Evolutionary conservation across 92 coral and sea anemone genomes (phyloP), one percentile per base, ranked within the genome.

Genomic region (Epizoanthus fatuus): DNA sequence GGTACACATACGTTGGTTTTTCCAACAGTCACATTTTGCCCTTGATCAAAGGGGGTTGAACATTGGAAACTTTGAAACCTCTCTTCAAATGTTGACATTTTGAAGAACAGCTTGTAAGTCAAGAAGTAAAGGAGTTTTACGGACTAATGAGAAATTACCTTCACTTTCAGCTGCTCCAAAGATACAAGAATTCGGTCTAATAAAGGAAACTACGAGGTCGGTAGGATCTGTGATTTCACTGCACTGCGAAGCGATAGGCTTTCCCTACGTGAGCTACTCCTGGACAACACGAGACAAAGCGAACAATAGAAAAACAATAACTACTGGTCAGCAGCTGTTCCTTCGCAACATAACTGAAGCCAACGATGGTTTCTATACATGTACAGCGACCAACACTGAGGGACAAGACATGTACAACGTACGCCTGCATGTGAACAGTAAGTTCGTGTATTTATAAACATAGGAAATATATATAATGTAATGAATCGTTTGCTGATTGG

Each of bases 161-260:
- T 3, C 7, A 3, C 69, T 64, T 11, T 12, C 69, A 64, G 69
- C 44, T 25, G 42, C 44, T 10, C 69, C 69, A 64, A 12, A 64
- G 37, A 64, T 64, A 32, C 69, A 39, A 64, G 37, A 35, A 16
- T 64, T 64, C 14, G 69, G 69, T 11, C 44, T 64, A 0, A 32
- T 29, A 32, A 64, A 64, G 40, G 44, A 64, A 32, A 29, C 53
- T 40, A 47, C 25, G 17, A 6, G 49, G 32, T 38, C 74, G 13
- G 53, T 69, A 47, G 78, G 78, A 4, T 72, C 78, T 8, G 35
- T 60, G 42, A 52, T 72, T 38, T 72, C 62, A 19, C 40, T 72
- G 63, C 53, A 49, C 45, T 72, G 78, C 22, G 78, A 72, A 25
- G 78, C 78, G 12, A 52, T n/a, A 22, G 78, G 78, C 4, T 72